Conservation (phyloP, 2,113 vertebrate species). For the Brachypodius melanocephalos region DNA sequence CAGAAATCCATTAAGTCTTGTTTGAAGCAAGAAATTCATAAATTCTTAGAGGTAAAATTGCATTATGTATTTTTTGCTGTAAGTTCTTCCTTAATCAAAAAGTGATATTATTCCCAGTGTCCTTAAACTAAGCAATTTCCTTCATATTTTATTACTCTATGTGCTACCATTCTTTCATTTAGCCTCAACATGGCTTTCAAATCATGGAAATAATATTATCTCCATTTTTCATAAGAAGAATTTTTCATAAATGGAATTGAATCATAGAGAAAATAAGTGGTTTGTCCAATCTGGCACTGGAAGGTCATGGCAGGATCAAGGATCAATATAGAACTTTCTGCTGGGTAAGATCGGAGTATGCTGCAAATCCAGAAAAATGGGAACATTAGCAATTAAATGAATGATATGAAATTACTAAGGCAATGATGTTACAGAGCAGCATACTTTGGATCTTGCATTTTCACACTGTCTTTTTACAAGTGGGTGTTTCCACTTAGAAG, state of each 20-base stretch:
- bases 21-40: constrained; percentile 21
- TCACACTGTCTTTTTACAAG: neutral
- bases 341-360: neutral
- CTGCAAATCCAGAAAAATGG: neutral
- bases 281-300: neutral
- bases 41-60: constrained; percentile 18
- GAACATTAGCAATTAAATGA: neutral
- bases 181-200: neutral
- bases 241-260: neutral
- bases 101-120: neutral
- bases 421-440: neutral
- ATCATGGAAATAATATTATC: constrained; percentile 17
- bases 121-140: constrained; percentile 19
- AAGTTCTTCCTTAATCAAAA: constrained; percentile 35
- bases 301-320: neutral
- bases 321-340: neutral
- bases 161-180: neutral
- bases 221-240: neutral
- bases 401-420: neutral
- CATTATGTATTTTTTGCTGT: constrained; percentile 9
- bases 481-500: neutral
- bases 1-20: constrained; percentile 31
- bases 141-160: constrained; percentile 17
- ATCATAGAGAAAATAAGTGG: neutral
- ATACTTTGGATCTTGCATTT: neutral